These are phyloP conservation scores for Ondatra zibethicus DNA, from an alignment of 2,113 vertebrate species.

Conservation along the genomic window DNA sequence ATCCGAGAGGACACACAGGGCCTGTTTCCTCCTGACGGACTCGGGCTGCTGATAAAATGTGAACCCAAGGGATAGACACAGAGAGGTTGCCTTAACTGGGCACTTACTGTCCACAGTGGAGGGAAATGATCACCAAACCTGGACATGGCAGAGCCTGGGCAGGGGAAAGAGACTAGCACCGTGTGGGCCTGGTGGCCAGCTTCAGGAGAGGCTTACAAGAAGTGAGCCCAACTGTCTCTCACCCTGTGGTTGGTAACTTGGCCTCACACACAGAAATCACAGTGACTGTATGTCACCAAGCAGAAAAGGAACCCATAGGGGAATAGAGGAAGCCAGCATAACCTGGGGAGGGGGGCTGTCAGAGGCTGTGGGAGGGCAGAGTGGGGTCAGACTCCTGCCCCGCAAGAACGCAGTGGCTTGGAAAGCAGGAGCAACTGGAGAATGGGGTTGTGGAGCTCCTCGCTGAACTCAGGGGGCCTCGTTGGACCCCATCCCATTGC, in stretches of 20 bases:
- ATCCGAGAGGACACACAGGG: neutral
- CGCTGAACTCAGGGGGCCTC: constrained; percentile 86
- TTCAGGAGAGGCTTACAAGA: no score
- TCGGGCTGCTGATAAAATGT: neutral
- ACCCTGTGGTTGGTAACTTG: neutral
- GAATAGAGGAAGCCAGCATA: neutral
- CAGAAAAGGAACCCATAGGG: neutral
- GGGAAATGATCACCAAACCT: neutral
- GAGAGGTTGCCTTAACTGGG: neutral
- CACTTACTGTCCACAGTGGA: neutral
- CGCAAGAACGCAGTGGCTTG: constrained; percentile 53
- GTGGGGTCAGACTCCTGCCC: neutral
- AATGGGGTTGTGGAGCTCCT: constrained; percentile 44
- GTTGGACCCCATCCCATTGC: constrained; percentile 86
- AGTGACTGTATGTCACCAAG: neutral
- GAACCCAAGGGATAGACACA: accelerated
- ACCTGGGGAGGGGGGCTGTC: neutral
- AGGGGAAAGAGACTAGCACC: neutral
- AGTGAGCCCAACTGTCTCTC: neutral
- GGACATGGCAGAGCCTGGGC: neutral
- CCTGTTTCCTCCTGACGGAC: neutral
- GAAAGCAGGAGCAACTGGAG: constrained; percentile 51
- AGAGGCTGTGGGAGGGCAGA: neutral
- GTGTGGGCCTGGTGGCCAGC: accelerated
- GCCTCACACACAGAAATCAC: neutral